Percentiles rank a stretch among this genome's conserved stretches.
These are phyloP conservation scores for Gonioctena quinquepunctata DNA, from an alignment of 1,140 invertebrate species.

Conservation along the genomic window DNA sequence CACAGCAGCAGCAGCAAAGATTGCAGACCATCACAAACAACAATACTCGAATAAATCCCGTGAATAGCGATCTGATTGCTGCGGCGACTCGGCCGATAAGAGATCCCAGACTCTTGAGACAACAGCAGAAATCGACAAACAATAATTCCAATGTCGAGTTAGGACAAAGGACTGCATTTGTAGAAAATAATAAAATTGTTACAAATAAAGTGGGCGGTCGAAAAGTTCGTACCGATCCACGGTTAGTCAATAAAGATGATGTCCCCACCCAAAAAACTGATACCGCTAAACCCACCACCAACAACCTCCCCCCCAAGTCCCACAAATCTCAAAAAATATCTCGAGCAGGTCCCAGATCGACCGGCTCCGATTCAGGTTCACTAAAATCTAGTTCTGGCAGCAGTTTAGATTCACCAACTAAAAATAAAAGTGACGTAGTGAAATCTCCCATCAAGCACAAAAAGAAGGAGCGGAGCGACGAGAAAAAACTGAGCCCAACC, in stretches of 20 bases:
- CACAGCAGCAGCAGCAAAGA: background rate
- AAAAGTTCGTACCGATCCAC: constrained; percentile 50
- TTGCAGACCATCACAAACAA: background rate
- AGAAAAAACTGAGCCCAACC: constrained; percentile 2
- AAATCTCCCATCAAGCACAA: constrained; percentile 25
- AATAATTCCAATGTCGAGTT: constrained; percentile 35
- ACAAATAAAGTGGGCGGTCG: constrained; percentile 48
- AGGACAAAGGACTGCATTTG: constrained; percentile 39
- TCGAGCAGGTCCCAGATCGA: background rate
- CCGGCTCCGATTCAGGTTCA: background rate
- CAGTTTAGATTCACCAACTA: constrained; percentile 45
- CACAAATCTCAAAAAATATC: constrained; percentile 25
- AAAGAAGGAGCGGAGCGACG: constrained; percentile 34
- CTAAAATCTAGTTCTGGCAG: constrained; percentile 23
- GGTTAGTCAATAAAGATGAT: constrained; percentile 47
- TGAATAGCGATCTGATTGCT: constrained; percentile 64
- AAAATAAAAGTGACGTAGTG: constrained; percentile 20
- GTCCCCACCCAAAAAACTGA: constrained; percentile 35
- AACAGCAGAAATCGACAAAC: constrained; percentile 46
- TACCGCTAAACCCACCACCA: constrained; percentile 52
- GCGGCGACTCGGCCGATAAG: constrained; percentile 54
- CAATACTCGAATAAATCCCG: constrained; percentile 64
- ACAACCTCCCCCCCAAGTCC: constrained; percentile 53
- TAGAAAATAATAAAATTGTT: constrained; percentile 51
- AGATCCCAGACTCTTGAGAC: constrained; percentile 64